Conservation (phyloP, 2,113 vertebrate genomes). For the Cisticola juncidis region DNA sequence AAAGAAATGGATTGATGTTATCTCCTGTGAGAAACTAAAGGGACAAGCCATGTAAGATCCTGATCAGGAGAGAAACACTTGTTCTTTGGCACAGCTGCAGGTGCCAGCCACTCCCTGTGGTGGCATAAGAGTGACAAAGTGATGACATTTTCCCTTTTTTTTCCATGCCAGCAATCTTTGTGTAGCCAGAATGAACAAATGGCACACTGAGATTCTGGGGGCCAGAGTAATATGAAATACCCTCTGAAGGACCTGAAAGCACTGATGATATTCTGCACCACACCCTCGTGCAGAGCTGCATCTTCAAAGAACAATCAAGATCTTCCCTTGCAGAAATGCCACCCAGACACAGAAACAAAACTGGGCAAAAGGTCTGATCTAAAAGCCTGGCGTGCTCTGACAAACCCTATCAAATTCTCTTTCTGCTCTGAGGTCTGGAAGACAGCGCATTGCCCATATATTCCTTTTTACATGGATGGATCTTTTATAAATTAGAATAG, state of each 20-base stretch:
- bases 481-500: background rate
- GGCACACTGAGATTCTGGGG: background rate
- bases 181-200: background rate
- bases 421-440: background rate
- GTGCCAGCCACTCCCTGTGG: background rate
- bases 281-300: background rate
- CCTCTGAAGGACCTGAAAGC: background rate
- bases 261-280: background rate
- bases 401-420: background rate
- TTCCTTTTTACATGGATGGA: background rate
- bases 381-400: background rate
- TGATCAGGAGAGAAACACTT: background rate
- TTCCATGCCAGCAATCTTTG: background rate
- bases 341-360: background rate
- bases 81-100: background rate
- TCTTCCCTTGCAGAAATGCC: background rate
- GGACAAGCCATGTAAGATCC: background rate
- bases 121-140: background rate
- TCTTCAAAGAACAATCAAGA: background rate
- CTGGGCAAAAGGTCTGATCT: background rate
- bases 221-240: background rate
- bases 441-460: background rate
- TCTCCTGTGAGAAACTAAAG: background rate
- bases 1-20: background rate
- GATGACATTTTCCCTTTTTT: background rate